These are phyloP conservation scores for Psilopogon haemacephalus DNA, from an alignment of 2,113 vertebrate genomes.

Conservation along the genomic window DNA sequence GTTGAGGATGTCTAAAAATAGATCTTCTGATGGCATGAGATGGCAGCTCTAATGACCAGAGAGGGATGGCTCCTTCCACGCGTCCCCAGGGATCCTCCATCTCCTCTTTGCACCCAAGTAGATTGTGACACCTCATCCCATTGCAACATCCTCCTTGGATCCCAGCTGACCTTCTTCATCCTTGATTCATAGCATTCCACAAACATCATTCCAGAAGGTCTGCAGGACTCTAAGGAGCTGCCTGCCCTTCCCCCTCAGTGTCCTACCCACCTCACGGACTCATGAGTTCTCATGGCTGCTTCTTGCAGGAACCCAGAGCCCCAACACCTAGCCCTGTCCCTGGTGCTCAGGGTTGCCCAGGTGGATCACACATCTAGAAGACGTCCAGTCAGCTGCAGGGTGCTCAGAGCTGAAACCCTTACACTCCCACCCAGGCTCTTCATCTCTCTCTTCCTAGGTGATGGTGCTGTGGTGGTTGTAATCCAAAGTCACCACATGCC, in stretches of 20 bases:
- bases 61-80: background rate
- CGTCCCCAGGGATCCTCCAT: background rate
- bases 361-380: background rate
- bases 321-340: background rate
- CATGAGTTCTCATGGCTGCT: fast-evolving
- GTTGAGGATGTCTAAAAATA: background rate
- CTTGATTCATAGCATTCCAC: background rate
- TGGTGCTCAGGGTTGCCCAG: background rate
- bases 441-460: too few species aligned
- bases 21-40: background rate
- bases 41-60: background rate
- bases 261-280: fast-evolving
- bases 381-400: too few species aligned
- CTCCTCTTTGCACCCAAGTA: background rate
- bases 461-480: fast-evolving
- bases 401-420: background rate
- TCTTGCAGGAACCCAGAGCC: background rate
- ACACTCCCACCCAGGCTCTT: background rate
- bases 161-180: background rate
- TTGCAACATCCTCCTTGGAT: background rate
- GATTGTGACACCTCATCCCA: background rate
- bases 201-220: background rate
- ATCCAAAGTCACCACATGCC: background rate
- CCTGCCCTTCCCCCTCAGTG: background rate
- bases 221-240: background rate